Evolutionary conservation across 1,140 invertebrate species (phyloP).

Genomic region (Drosophila gunungcola): DNA sequence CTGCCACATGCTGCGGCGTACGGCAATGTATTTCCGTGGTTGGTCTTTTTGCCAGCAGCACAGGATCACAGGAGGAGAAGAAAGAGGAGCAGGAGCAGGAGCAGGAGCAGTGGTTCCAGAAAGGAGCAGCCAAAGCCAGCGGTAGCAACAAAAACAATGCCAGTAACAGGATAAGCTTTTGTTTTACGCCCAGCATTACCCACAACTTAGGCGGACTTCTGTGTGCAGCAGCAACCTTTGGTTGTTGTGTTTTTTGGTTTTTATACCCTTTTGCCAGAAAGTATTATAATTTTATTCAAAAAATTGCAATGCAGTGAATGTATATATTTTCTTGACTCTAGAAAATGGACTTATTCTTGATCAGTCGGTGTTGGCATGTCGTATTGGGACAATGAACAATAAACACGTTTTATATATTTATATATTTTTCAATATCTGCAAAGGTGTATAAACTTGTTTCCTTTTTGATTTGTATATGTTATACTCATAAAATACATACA

Average conservation of each 20-base stretch:
- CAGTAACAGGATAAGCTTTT: constrained; percentile 82
- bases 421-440: no score
- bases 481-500: no score
- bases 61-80: background rate
- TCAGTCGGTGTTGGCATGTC: no score
- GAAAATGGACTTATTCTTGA: no score
- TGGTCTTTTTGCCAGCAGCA: constrained; percentile 41
- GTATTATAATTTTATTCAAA: no score
- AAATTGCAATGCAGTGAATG: no score
- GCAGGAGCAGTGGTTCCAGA: background rate
- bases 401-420: no score
- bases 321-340: no score
- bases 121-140: constrained; percentile 8
- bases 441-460: no score
- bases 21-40: constrained; percentile 78
- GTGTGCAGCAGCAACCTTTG: constrained; percentile 39
- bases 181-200: constrained; percentile 81
- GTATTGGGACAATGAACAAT: no score
- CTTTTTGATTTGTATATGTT: no score
- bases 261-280: background rate
- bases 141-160: constrained; percentile 21
- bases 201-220: constrained; percentile 78
- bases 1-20: constrained; percentile 74
- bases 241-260: constrained; percentile 27
- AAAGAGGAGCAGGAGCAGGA: background rate